These are phyloP conservation scores for Psittacula cyanocephala DNA, from an alignment of 2,113 vertebrate species.

Conservation along the genomic window DNA sequence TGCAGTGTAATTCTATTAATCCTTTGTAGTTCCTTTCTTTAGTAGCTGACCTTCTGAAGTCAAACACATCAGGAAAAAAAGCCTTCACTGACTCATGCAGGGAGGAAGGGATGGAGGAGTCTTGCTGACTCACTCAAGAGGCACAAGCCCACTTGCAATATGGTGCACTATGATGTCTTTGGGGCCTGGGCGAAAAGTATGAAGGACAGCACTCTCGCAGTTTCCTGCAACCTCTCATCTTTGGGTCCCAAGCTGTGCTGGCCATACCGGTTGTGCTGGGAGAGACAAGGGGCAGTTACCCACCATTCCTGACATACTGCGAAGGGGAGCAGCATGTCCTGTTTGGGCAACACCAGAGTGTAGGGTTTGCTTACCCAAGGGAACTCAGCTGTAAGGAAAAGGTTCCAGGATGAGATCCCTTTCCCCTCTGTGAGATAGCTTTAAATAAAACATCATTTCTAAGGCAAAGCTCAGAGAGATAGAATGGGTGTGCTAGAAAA, in stretches of 20 bases:
- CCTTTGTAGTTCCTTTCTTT: background rate
- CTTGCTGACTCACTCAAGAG: slow-evolving; percentile 25
- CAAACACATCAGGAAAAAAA: slow-evolving; percentile 5
- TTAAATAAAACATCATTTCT: background rate
- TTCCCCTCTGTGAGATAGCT: background rate
- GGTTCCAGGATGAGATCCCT: background rate
- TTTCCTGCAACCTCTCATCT: background rate
- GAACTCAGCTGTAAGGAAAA: background rate
- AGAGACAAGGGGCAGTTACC: background rate
- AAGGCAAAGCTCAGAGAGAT: slow-evolving; percentile 1
- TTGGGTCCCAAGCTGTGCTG: background rate
- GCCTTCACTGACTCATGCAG: slow-evolving; percentile 21
- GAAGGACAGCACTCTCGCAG: background rate
- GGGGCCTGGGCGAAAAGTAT: background rate
- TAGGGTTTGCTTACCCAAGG: background rate
- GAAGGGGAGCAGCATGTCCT: fast-evolving
- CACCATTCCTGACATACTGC: background rate
- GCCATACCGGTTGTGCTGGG: background rate
- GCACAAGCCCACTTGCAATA: slow-evolving; percentile 47
- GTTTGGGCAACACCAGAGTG: background rate
- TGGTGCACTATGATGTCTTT: background rate
- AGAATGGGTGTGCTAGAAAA: slow-evolving; percentile 8
- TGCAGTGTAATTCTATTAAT: background rate
- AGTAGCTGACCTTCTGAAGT: background rate
- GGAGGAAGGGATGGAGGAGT: slow-evolving; percentile 39